Conservation (phyloP, 2,113 vertebrate genomes). For the Zeus faber region DNA sequence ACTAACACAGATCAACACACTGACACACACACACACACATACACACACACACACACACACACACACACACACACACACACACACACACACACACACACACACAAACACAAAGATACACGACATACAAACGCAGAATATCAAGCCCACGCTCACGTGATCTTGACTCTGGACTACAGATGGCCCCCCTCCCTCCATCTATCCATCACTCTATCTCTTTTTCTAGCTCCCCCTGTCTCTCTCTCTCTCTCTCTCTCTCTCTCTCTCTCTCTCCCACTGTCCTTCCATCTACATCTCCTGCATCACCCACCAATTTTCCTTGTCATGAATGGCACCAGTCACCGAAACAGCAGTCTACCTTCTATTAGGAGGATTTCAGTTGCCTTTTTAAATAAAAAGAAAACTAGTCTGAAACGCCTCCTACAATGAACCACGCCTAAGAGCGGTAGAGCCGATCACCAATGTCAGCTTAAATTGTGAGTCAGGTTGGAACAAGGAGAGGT, state of each 20-base stretch:
- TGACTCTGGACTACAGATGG: slow-evolving; percentile 29
- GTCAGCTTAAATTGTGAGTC: too few relatives aligned
- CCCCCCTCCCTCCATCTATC: background rate
- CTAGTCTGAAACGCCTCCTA: too few relatives aligned
- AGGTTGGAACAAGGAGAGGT: too few relatives aligned
- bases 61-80: slow-evolving; percentile 2
- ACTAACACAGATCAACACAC: background rate
- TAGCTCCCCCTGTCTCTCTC: slow-evolving; percentile 30
- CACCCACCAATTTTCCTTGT: slow-evolving; percentile 64
- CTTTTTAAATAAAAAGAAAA: too few relatives aligned
- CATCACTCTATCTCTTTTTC: background rate
- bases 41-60: slow-evolving; percentile 4
- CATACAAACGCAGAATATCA: slow-evolving; percentile 17
- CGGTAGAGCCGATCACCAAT: too few relatives aligned
- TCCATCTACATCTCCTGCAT: slow-evolving; percentile 44
- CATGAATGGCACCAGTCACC: slow-evolving; percentile 52
- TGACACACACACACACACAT: slow-evolving; percentile 4
- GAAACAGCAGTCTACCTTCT: too few relatives aligned
- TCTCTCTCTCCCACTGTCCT: background rate
- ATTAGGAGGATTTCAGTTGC: too few relatives aligned
- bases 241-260: background rate
- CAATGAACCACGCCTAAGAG: too few relatives aligned
- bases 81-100: slow-evolving; percentile 1
- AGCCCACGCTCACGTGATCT: slow-evolving; percentile 52
- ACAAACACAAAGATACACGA: background rate